A percentile compares a stretch with the other conserved stretches of the same genome.
phyloP scores from a whole-genome alignment of 2,113 vertebrate genomes.

The Chionodraco myersi region DNA sequence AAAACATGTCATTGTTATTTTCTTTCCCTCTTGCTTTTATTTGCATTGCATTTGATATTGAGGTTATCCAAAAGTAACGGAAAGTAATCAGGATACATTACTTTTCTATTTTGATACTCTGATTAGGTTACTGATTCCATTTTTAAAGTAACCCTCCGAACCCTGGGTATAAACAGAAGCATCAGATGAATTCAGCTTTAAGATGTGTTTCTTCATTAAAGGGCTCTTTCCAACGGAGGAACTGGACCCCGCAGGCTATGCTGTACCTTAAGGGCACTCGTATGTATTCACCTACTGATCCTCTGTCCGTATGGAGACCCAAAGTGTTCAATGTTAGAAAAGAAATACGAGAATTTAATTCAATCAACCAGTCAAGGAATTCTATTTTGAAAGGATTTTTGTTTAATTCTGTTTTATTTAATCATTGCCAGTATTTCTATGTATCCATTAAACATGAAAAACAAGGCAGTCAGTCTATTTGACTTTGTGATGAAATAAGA shows the following conservation, averaged over 20 bases:
- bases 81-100: no score
- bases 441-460: not conserved
- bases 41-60: no score
- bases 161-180: not conserved
- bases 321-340: not conserved
- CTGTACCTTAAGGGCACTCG: constrained; percentile 96
- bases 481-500: not conserved
- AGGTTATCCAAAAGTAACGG: no score
- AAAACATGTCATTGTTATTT: no score
- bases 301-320: not conserved
- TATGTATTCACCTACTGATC: constrained; percentile 79
- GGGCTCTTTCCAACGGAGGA: constrained; percentile 89
- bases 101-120: no score
- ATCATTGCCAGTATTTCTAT: not conserved
- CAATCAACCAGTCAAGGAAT: not conserved
- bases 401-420: not conserved
- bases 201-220: constrained; percentile 54
- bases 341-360: not conserved
- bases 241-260: constrained; percentile 98
- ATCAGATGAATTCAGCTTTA: not conserved
- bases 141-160: no score
- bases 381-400: not conserved
- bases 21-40: no score
- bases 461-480: not conserved
- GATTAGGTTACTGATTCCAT: no score